Conservation (phyloP, 2,113 vertebrate genomes). For the Pleuronectes platessa region DNA sequence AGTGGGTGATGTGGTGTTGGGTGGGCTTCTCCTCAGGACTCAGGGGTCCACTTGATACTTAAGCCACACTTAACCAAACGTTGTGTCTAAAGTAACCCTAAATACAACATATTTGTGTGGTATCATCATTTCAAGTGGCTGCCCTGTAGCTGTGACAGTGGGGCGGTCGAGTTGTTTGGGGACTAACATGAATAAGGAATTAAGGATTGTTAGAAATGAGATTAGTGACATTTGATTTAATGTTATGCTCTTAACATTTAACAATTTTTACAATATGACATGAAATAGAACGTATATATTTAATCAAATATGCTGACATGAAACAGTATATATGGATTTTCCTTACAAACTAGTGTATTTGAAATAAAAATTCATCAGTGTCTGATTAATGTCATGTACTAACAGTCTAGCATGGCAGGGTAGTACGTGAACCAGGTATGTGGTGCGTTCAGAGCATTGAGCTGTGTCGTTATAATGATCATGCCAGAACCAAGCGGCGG, state of each 20-base stretch:
- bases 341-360: no score
- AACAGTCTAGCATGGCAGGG: no score
- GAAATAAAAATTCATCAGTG: no score
- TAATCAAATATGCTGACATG: no score
- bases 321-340: no score
- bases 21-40: constrained; percentile 18
- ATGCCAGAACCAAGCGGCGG: no score
- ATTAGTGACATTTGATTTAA: neutral
- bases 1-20: constrained; percentile 3
- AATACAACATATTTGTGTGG: neutral
- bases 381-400: no score
- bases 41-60: neutral
- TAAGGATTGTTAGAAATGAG: no score
- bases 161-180: neutral
- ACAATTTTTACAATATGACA: neutral
- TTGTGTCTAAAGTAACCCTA: neutral
- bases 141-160: neutral
- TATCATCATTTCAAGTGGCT: neutral
- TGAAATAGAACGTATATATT: no score
- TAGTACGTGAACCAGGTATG: no score
- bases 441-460: no score
- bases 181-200: neutral
- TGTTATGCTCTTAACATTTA: neutral
- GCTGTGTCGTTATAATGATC: no score
- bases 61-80: constrained; percentile 2